phyloP scores from a whole-genome alignment of 2,113 vertebrate genomes.

The Formicarius rufipectus region DNA sequence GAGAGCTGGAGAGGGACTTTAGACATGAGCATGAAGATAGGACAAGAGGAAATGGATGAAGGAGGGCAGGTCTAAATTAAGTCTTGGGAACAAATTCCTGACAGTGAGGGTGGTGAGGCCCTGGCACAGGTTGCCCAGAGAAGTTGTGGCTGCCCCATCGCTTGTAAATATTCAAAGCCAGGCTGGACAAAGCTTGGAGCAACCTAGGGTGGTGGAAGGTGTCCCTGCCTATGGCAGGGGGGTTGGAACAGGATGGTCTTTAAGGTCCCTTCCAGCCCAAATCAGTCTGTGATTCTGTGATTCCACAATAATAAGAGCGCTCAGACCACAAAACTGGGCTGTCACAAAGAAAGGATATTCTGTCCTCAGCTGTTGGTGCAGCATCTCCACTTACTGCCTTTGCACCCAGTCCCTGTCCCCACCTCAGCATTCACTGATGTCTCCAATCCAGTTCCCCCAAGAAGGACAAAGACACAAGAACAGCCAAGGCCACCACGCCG shows the following conservation, averaged over 20 bases:
- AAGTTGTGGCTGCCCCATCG: not conserved
- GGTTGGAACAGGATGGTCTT: rapidly evolving
- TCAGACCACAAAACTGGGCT: not conserved
- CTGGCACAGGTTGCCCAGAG: not conserved
- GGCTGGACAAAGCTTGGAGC: rapidly evolving
- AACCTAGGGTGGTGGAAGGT: rapidly evolving
- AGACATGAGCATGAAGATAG: rapidly evolving
- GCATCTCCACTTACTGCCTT: not conserved
- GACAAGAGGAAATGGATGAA: not conserved
- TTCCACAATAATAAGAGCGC: not conserved
- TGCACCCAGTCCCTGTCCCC: not conserved
- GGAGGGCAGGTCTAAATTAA: not conserved
- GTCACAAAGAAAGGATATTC: not conserved
- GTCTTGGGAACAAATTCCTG: not conserved
- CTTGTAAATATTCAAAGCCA: not conserved
- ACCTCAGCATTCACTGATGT: not conserved
- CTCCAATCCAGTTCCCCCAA: not conserved
- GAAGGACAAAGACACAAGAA: slow-evolving; percentile 74
- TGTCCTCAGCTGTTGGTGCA: not conserved
- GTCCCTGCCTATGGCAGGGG: not conserved
- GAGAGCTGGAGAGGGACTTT: not conserved
- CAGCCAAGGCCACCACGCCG: slow-evolving; percentile 63
- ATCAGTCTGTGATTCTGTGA: not conserved
- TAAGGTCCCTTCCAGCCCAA: not conserved
- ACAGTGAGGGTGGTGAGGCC: rapidly evolving